Base-by-base conservation (phyloP, 2,797 vertebrate genomes). In the Eupleurogrammus muticus region DNA sequence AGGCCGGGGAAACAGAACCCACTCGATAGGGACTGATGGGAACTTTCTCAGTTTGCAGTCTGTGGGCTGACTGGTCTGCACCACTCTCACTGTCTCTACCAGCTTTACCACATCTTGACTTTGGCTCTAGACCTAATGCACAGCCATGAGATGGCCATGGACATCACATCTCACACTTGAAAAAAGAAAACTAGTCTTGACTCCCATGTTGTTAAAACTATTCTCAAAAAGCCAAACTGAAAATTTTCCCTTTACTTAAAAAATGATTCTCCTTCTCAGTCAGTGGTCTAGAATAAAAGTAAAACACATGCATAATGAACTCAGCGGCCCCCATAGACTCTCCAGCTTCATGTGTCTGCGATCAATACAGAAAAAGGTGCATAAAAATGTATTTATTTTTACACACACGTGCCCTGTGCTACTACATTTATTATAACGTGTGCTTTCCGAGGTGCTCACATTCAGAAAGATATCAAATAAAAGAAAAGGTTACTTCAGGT, bases 401-500 rank as follows among this genome's bases (percentile, higher is more conserved):
- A 28, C 40, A 50, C 10, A 17, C 11, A 38, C n/a, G 24, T 36
- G 36, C 44, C 23, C 17, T 2, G 42, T 48, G 16, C 28, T 21
- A 46, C 46, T 46, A 56, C 7, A 53, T 55, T 47, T 70, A 51
- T 75, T 64, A 72, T 2, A 51, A 12, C 10, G 21, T 58, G 56
- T 47, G 47, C 20, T 72, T 40, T 13, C 73, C 23, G 13, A 32
- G 36, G 67, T 78, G 23, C 40, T 21, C 34, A 5, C 21, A 38
- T 73, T 74, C 49, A 73, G 19, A 72, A 47, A 80, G 32, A 82
- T 51, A 46, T 66, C 23, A 80, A 77, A 78, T 70, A 40, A 56
- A 70, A 36, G 44, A 49, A 23, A 16, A 62, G 71, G 56, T 38
- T 61, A 65, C 52, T 68, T 72, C 32, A 52, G 58, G 64, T 68